These are phyloP conservation scores for Protodeltote pygarga DNA, from an alignment of 2,888 invertebrate genomes.

Conservation along the genomic window DNA sequence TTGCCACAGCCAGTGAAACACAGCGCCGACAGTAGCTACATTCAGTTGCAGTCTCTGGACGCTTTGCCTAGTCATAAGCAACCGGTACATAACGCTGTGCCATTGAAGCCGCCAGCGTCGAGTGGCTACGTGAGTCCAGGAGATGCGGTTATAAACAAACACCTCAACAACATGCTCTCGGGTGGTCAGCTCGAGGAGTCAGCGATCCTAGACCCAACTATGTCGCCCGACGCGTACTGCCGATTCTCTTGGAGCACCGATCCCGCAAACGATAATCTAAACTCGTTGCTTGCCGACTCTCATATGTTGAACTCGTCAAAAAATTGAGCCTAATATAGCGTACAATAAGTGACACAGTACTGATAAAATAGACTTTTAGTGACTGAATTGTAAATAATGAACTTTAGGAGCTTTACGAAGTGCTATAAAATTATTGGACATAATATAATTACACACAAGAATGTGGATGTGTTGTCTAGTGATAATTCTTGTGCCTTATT, in stretches of 20 bases:
- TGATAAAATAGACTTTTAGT: slow-evolving; percentile 68
- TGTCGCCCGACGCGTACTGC: slow-evolving; percentile 84
- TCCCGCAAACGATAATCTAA: slow-evolving; percentile 80
- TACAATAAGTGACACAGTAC: slow-evolving; percentile 61
- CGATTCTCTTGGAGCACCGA: slow-evolving; percentile 84
- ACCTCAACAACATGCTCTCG: slow-evolving; percentile 75
- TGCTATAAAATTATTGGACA: slow-evolving; percentile 73
- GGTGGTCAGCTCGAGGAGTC: slow-evolving; percentile 75
- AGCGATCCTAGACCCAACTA: slow-evolving; percentile 77
- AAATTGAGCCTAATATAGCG: slow-evolving; percentile 66
- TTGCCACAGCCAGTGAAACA: slow-evolving; percentile 74
- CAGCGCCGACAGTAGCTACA: slow-evolving; percentile 75
- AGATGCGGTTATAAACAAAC: slow-evolving; percentile 79
- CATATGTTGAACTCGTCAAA: slow-evolving; percentile 69
- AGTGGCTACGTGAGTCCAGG: slow-evolving; percentile 78
- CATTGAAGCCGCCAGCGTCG: slow-evolving; percentile 68
- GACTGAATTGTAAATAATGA: slow-evolving; percentile 76
- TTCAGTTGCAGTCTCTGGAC: slow-evolving; percentile 79
- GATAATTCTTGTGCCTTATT: slow-evolving; percentile 86
- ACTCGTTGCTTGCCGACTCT: slow-evolving; percentile 75
- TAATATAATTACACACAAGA: slow-evolving; percentile 71
- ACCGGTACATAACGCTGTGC: slow-evolving; percentile 65
- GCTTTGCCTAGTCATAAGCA: slow-evolving; percentile 78
- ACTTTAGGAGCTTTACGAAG: slow-evolving; percentile 72
- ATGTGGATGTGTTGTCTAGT: slow-evolving; percentile 80